A percentile compares a stretch with the other conserved stretches of the same genome.
Conservation (phyloP, 2,797 vertebrate genomes). For the Clarias platycephalus region DNA sequence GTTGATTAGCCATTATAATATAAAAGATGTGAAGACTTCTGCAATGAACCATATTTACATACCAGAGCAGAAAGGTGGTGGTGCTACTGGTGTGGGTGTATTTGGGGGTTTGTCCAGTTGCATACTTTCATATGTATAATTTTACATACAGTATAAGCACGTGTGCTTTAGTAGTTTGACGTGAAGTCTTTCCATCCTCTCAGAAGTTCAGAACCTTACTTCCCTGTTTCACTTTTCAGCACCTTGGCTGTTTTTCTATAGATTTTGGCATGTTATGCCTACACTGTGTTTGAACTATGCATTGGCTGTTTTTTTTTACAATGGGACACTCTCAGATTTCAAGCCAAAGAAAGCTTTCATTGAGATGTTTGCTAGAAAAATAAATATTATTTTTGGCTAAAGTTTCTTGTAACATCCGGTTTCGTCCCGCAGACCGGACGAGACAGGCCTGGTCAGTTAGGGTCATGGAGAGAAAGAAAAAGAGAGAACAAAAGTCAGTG, state of each 20-base stretch:
- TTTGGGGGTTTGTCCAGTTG: not conserved
- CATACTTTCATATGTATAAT: not conserved
- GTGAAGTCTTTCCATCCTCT: not conserved
- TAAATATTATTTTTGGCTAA: constrained; percentile 17
- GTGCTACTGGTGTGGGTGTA: not conserved
- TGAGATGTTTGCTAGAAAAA: not conserved
- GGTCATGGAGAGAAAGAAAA: not conserved
- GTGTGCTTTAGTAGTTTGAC: not conserved
- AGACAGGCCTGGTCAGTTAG: constrained; percentile 6
- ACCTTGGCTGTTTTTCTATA: not conserved
- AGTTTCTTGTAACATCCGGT: not conserved
- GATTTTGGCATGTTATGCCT: not conserved
- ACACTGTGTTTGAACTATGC: not conserved
- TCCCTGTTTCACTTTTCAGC: not conserved
- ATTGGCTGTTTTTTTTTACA: not conserved
- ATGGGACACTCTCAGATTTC: no score
- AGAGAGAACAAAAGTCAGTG: not conserved
- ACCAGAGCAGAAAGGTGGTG: not conserved
- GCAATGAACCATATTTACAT: no score
- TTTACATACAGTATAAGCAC: no score
- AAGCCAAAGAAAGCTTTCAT: not conserved
- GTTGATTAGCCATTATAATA: not conserved
- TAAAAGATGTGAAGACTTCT: no score
- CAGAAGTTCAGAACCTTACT: not conserved
- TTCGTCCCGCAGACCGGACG: not conserved